phyloP scores from a whole-genome alignment of 2,888 invertebrate genomes.

The Harpalus rubripes region DNA sequence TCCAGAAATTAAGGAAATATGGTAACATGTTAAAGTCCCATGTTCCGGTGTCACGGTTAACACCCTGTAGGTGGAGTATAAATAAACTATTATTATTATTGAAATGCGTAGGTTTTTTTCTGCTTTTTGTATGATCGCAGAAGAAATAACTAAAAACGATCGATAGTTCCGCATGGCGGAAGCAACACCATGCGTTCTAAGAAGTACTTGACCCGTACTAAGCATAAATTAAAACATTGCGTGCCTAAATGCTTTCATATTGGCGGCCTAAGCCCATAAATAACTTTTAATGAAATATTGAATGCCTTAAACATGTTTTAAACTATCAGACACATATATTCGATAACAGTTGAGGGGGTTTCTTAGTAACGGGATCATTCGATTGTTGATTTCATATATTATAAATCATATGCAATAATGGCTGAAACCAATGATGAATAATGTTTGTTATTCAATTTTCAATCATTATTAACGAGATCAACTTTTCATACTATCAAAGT shows the following conservation, averaged over 20 bases:
- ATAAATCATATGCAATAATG: not conserved
- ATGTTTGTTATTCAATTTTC: not conserved
- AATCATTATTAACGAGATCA: not conserved
- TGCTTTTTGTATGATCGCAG: no score
- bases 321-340: not conserved
- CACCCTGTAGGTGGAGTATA: no score
- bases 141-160: not conserved
- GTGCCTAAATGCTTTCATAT: slow-evolving; percentile 33
- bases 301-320: not conserved
- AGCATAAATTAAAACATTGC: slow-evolving; percentile 45
- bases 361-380: not conserved
- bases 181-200: slow-evolving; percentile 29
- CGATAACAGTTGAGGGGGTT: not conserved
- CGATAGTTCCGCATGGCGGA: slow-evolving; percentile 20
- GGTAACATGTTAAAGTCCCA: no score
- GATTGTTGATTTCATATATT: not conserved
- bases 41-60: no score
- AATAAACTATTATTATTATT: no score
- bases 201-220: slow-evolving; percentile 31
- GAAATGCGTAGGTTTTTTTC: no score
- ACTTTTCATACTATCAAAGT: not conserved
- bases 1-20: no score
- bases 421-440: not conserved
- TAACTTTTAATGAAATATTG: slow-evolving; percentile 31
- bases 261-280: not conserved